Base-by-base conservation (phyloP, 1,140 invertebrate species). In the Manduca sexta region DNA sequence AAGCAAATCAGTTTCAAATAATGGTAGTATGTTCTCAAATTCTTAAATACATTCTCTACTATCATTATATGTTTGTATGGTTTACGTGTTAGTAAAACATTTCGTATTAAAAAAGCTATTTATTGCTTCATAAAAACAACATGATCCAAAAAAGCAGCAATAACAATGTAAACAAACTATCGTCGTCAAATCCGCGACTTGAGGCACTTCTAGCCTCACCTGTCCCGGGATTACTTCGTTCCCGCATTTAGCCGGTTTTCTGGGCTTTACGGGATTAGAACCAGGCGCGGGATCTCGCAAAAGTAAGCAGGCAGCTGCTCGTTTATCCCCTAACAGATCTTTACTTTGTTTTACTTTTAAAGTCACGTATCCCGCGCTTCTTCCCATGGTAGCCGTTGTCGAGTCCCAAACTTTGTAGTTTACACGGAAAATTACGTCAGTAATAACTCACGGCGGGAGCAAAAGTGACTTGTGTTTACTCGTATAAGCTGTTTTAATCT, bases 271-370 rank as follows among this genome's bases (percentile, higher is more conserved):
- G 48, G 49, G 54, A 56, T 64, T 64, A 60, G 8, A 35, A 34
- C 5, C 41, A 35, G 45, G 18, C 26, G 49, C 31, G 46, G 53
- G 45, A 56, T 46, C 42, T 49, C 45, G 43, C 43, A 43, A 52
- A 52, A 57, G 57, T 60, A 57, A 48, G 51, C 54, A 60, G 40
- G 34, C 42, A 41, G 48, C 42, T 56, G 51, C 45, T 50, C 45
- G 37, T 55, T 60, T 57, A 56, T 54, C 50, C 45, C 46, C 46
- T 53, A 40, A 55, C 53, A 64, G 48, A 52, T 55, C 51, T 49
- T 60, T 43, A 56, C 52, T 53, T 64, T 55, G 57, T 50, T 60
- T 54, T 49, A 51, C 49, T 56, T 59, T 43, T 52, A 45, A 41
- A 45, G 46, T 62, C 50, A 60, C 58, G 58, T 30, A 40, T 43